Base-by-base conservation (phyloP, 2,888 invertebrate species). In the Plusia festucae region DNA sequence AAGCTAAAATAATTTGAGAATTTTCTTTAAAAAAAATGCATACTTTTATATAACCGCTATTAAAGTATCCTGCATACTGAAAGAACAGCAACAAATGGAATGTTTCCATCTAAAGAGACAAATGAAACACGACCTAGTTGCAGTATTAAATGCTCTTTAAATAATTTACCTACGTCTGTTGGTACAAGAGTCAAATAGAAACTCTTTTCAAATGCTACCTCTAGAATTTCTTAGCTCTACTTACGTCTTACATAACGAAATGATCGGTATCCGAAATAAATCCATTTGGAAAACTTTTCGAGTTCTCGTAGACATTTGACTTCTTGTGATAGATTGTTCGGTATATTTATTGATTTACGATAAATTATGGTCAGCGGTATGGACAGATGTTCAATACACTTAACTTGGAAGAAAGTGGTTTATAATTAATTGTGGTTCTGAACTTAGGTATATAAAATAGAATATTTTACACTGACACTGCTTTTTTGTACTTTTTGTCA, bases 241-340 rank as follows among this genome's bases (percentile, higher is more conserved):
- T 58, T 57, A 67, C 49, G 66, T 65, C 32, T 52, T 60, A 58
- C 61, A 79, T 74, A 78, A 73, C 69, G 59, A 73, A 81, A 76
- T 82, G 68, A 80, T 68, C 69, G 60, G 70, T 68, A 69, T 58
- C 55, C 58, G 68, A 81, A 81, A 83, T 82, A 82, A 82, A 78
- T 78, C 68, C 70, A 81, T 71, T 78, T 68, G 70, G 70, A 70
- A 79, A 78, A 81, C 68, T 74, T 75, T 65, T 74, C 72, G 59
- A 59, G 61, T 67, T 46, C 76, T 65, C 73, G 67, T 64, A 76
- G 71, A 78, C 68, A 65, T 78, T 70, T 78, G 78, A 74, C 79
- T 82, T 61, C 32, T 53, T 53, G 70, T 80, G 82, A 82, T 79
- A 68, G 75, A 82, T 81, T 72, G 76, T 76, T 58, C 22, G 51